Evolutionary conservation across 2,888 invertebrate species (phyloP).

Genomic region (Eupithecia pulchellata): DNA sequence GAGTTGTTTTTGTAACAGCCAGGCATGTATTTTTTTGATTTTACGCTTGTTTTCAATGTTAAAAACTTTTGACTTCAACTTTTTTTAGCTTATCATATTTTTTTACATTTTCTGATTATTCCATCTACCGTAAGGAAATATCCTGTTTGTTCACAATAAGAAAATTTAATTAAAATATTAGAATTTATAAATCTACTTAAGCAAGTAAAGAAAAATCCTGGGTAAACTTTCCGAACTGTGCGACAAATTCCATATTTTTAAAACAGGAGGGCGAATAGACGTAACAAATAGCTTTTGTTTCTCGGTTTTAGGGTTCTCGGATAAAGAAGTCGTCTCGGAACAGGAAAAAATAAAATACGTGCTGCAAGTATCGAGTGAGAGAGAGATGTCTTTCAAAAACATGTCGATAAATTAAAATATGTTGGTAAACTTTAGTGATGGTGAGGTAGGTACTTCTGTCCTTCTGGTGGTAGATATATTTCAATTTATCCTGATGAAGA

Average conservation of each 20-base stretch:
- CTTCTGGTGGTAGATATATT: too few species aligned
- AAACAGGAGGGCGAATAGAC: conserved; percentile 22
- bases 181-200: not conserved
- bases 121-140: not conserved
- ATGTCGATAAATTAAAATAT: too few species aligned
- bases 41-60: not conserved
- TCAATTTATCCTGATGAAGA: too few species aligned
- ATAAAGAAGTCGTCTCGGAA: not conserved
- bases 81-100: not conserved
- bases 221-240: not conserved
- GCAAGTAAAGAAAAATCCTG: not conserved
- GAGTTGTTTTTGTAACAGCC: not conserved
- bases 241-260: conserved; percentile 47
- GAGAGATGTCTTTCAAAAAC: too few species aligned
- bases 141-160: not conserved
- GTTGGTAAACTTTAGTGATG: too few species aligned
- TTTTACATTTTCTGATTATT: not conserved
- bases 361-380: not conserved
- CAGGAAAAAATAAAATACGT: not conserved
- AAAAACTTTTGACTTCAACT: not conserved
- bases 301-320: conserved; percentile 16
- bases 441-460: too few species aligned
- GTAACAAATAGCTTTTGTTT: conserved; percentile 32
- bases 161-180: not conserved
- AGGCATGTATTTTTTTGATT: not conserved